These are phyloP conservation scores for Bufo bufo DNA, from an alignment of 2,113 vertebrate genomes.

Conservation along the genomic window DNA sequence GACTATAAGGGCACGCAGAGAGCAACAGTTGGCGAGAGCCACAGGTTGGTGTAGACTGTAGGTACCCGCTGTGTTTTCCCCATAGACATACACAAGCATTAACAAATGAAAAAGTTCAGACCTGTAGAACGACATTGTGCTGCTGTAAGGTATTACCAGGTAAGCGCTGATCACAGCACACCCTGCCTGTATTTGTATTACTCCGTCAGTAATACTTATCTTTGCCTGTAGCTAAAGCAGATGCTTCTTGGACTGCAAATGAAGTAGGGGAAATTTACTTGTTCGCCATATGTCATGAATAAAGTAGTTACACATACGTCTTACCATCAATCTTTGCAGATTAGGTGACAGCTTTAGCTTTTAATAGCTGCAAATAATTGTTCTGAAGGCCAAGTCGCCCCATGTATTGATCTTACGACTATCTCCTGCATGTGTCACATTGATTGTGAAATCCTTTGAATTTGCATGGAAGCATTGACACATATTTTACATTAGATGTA, in stretches of 20 bases:
- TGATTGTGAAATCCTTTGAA: not conserved
- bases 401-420: not conserved
- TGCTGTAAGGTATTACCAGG: not conserved
- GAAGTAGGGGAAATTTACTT: not conserved
- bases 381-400: not conserved
- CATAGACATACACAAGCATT: not conserved
- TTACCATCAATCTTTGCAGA: slow-evolving; percentile 4
- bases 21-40: too few relatives aligned
- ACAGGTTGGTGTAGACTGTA: too few relatives aligned
- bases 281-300: slow-evolving; percentile 3
- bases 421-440: not conserved
- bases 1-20: too few relatives aligned
- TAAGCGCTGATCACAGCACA: not conserved
- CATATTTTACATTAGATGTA: too few relatives aligned
- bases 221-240: not conserved
- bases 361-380: slow-evolving; percentile 17
- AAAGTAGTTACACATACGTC: not conserved
- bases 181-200: slow-evolving; percentile 10
- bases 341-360: not conserved
- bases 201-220: not conserved
- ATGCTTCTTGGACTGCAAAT: not conserved
- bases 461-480: too few relatives aligned
- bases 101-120: too few relatives aligned
- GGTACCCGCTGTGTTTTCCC: not conserved
- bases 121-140: not conserved